Conservation (phyloP, 2,113 vertebrate species). For the Peromyscus maniculatus region DNA sequence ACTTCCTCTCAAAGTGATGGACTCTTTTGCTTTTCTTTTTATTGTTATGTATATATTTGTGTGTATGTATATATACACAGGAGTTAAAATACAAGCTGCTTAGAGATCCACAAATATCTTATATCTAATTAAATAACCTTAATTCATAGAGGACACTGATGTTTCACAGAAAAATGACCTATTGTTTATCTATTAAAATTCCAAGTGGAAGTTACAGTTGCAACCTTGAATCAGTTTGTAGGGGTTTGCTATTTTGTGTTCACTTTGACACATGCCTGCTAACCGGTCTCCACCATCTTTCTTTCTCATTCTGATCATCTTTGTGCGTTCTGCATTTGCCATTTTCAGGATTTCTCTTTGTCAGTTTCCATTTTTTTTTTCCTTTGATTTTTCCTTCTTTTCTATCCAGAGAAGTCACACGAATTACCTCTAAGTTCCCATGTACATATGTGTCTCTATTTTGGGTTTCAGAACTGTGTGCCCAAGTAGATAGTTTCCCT, state of each 20-base stretch:
- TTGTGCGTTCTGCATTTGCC: not conserved
- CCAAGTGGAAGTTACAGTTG: not conserved
- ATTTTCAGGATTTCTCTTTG: not conserved
- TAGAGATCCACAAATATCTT: not conserved
- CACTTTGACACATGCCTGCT: not conserved
- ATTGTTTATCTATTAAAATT: not conserved
- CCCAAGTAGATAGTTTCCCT: not conserved
- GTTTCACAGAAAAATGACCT: not conserved
- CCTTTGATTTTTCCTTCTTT: not conserved
- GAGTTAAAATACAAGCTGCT: not conserved
- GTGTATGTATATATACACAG: no score
- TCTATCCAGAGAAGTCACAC: not conserved
- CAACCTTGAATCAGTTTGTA: not conserved
- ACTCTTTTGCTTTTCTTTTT: not conserved
- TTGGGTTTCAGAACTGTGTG: not conserved
- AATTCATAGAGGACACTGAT: not conserved
- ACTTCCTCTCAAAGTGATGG: not conserved
- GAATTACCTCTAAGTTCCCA: not conserved
- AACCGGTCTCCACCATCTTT: not conserved
- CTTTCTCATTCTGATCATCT: not conserved
- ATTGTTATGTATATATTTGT: not conserved
- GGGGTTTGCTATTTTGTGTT: not conserved
- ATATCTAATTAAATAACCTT: not conserved
- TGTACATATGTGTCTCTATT: not conserved
- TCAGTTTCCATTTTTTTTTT: not conserved